Evolutionary conservation across 2,113 vertebrate genomes (phyloP).

Genomic region (Oncorhynchus masou): DNA sequence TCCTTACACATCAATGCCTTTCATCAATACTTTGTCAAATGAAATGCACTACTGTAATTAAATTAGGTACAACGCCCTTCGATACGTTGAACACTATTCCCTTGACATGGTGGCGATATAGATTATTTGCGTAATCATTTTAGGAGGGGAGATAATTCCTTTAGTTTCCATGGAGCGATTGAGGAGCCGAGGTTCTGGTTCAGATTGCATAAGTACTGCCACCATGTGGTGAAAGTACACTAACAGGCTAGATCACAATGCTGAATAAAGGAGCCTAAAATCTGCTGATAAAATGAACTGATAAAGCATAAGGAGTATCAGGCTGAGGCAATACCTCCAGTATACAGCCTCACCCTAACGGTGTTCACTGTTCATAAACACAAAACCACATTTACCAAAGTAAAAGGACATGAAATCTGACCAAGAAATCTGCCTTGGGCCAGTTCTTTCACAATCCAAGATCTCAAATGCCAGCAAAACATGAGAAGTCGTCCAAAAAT

Average conservation of each 20-base stretch:
- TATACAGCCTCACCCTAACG: no score
- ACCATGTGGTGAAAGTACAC: neutral
- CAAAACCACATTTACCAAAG: neutral
- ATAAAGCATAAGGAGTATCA: neutral
- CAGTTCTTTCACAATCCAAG: neutral
- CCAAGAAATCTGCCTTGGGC: neutral
- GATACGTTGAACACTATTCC: neutral
- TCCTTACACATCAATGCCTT: slow-evolving; percentile 41
- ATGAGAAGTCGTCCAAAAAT: neutral
- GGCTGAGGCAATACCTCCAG: neutral
- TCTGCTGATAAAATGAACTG: neutral
- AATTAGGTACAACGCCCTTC: neutral
- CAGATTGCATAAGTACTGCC: neutral
- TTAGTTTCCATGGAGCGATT: neutral
- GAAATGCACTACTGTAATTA: neutral
- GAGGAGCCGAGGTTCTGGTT: neutral
- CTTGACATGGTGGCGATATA: neutral
- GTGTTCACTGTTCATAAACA: neutral
- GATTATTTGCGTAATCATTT: neutral
- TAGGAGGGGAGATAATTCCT: neutral
- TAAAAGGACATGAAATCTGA: neutral
- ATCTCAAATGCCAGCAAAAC: neutral
- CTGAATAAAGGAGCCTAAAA: neutral
- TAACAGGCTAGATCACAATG: neutral
- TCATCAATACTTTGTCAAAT: slow-evolving; percentile 38